Percentiles rank a stretch among this genome's conserved stretches.
Conservation (phyloP, 2,797 vertebrate genomes). For the Tolypeutes matacus region DNA sequence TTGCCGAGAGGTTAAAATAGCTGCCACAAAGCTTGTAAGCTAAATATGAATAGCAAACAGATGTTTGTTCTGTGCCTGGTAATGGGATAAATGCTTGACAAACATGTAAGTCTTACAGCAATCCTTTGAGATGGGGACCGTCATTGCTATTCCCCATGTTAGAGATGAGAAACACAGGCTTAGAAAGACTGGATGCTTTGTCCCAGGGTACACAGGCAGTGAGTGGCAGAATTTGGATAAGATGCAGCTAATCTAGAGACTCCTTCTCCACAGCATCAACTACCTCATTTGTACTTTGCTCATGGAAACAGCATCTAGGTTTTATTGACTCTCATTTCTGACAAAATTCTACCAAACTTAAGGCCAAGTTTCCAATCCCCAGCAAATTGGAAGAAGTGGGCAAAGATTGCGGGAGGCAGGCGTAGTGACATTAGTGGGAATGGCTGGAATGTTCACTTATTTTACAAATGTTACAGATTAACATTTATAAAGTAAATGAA, state of each 20-base stretch:
- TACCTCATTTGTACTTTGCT: slow-evolving; percentile 59
- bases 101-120: not conserved
- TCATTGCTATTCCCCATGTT: not conserved
- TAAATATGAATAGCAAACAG: slow-evolving; percentile 36
- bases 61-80: not conserved
- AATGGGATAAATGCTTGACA: not conserved
- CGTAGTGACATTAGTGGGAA: not conserved
- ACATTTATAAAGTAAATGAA: not conserved
- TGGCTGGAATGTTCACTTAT: not conserved
- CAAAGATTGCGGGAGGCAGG: not conserved
- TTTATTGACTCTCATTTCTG: slow-evolving; percentile 67
- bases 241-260: not conserved
- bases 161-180: not conserved
- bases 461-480: not conserved
- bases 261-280: not conserved
- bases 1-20: slow-evolving; percentile 13
- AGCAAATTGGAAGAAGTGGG: slow-evolving; percentile 5
- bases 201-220: not conserved
- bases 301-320: slow-evolving; percentile 31
- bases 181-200: not conserved
- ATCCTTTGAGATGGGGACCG: not conserved
- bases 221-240: not conserved
- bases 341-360: slow-evolving; percentile 63
- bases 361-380: slow-evolving; percentile 58
- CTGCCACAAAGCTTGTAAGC: not conserved